Evolutionary conservation across 2,888 invertebrate genomes (phyloP).

Genomic region (Tipula confusa): DNA sequence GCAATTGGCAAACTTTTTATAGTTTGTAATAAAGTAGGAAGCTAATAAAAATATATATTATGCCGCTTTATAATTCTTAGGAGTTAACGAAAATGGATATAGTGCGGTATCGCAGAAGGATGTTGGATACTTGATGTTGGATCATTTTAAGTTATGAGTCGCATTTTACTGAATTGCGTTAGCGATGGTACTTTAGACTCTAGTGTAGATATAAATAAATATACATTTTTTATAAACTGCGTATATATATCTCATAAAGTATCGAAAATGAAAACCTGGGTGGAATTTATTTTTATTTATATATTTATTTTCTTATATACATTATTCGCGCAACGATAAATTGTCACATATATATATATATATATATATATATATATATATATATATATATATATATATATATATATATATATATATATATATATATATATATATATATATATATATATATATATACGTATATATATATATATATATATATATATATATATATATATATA

Average conservation of each 20-base stretch:
- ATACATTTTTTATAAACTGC: no score
- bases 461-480: not conserved
- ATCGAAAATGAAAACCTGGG: slow-evolving; percentile 5
- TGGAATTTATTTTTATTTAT: not conserved
- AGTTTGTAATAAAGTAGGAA: no score
- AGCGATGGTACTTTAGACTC: no score
- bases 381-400: not conserved
- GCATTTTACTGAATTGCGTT: no score
- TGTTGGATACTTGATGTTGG: no score
- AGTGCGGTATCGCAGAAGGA: no score
- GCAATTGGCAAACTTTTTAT: no score
- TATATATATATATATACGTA: not conserved
- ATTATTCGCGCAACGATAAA: not conserved
- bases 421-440: not conserved
- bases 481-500: not conserved
- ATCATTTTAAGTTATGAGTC: no score
- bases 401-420: not conserved
- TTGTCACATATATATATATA: not conserved
- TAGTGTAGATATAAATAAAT: no score
- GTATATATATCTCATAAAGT: not conserved
- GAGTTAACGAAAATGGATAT: no score
- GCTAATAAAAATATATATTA: no score
- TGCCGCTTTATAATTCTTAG: no score
- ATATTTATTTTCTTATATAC: not conserved
- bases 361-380: not conserved